These are phyloP conservation scores for Dendronephthya gigantea DNA, from an alignment of 64 coral and sea anemone species.

Conservation along the genomic window DNA sequence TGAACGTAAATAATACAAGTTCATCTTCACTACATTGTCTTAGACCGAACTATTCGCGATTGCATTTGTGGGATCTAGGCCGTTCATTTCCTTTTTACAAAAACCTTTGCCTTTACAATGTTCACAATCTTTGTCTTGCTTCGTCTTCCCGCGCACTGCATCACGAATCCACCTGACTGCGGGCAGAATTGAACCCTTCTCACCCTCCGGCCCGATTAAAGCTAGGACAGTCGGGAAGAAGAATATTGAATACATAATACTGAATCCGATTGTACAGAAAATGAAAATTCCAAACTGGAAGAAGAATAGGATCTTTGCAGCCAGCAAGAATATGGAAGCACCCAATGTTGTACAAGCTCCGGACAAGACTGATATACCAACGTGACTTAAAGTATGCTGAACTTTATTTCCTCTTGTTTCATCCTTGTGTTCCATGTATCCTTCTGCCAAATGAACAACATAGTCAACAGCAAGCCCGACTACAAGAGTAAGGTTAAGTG, in stretches of 20 bases:
- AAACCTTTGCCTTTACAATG: conserved; percentile 30
- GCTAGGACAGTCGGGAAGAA: conserved; percentile 68
- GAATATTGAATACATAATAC: conserved; percentile 67
- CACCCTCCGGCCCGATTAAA: conserved; percentile 62
- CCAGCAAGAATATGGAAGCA: conserved; percentile 80
- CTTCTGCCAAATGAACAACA: conserved; percentile 88
- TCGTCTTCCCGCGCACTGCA: conserved; percentile 8
- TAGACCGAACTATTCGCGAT: no score
- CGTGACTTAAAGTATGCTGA: conserved; percentile 50
- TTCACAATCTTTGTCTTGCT: conserved; percentile 23
- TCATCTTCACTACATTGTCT: no score
- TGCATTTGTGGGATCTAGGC: no score
- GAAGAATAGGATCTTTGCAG: conserved; percentile 74
- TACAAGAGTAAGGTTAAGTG: conserved; percentile 79
- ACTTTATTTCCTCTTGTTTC: conserved; percentile 57
- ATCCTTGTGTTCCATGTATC: conserved; percentile 58
- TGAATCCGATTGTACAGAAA: conserved; percentile 84
- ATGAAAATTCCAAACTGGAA: conserved; percentile 44
- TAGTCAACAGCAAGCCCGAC: conserved; percentile 91
- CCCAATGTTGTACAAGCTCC: conserved; percentile 79
- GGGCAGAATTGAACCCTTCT: conserved; percentile 50
- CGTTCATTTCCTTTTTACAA: no score
- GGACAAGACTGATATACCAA: conserved; percentile 80
- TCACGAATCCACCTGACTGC: conserved; percentile 1
- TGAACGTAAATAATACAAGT: no score